These are phyloP conservation scores for Vimba vimba DNA, from an alignment of 2,113 vertebrate species.

Conservation along the genomic window DNA sequence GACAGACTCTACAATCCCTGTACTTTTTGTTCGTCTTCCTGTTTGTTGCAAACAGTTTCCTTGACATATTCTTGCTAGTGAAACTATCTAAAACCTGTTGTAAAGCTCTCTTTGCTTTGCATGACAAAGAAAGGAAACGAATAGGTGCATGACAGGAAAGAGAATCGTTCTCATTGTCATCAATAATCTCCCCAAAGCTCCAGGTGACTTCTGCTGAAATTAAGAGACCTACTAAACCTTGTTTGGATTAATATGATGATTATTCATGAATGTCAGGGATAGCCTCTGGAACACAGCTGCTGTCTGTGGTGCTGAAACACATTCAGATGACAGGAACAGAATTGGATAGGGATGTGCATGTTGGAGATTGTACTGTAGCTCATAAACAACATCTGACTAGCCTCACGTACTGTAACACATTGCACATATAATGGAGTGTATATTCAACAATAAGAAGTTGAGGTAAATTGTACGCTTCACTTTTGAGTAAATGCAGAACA, in stretches of 20 bases:
- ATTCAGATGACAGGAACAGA: background rate
- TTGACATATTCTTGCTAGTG: background rate
- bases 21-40: constrained; percentile 18
- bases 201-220: constrained; percentile 19
- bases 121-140: background rate
- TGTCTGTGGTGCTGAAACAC: constrained; percentile 51
- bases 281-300: background rate
- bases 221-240: background rate
- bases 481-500: background rate
- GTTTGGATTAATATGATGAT: constrained; percentile 19
- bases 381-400: background rate
- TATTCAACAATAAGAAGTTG: background rate
- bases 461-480: too few relatives aligned
- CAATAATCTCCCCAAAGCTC: constrained; percentile 12
- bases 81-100: background rate
- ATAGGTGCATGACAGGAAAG: background rate
- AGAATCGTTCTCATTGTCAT: background rate
- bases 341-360: background rate
- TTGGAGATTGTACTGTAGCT: background rate
- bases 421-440: background rate
- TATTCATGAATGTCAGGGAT: constrained; percentile 12
- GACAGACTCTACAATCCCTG: constrained; percentile 10
- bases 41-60: constrained; percentile 1
- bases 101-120: constrained; percentile 1
- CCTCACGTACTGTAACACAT: background rate